Percentiles rank a stretch among this genome's conserved stretches.
Conservation (phyloP, 2,113 vertebrate species). For the Pandion haliaetus region DNA sequence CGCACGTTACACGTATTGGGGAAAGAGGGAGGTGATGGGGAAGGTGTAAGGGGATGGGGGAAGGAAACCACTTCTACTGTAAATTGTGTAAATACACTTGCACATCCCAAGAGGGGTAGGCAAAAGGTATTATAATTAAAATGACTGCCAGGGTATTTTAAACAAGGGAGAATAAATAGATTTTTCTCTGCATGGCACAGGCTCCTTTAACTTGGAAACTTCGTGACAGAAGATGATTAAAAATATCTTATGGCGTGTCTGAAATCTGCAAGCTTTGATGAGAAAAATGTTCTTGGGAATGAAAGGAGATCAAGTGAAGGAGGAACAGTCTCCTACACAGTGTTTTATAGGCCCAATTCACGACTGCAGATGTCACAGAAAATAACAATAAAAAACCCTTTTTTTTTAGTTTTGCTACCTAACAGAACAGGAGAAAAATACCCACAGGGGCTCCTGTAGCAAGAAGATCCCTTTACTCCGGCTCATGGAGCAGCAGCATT, state of each 20-base stretch:
- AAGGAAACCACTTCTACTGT: constrained; percentile 17
- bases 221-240: constrained; percentile 69
- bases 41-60: background rate
- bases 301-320: constrained; percentile 55
- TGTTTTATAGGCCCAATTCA: constrained; percentile 40
- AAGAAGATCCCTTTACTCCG: background rate
- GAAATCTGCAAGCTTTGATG: constrained; percentile 57
- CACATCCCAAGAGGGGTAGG: constrained; percentile 12
- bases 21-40: background rate
- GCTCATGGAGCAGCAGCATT: background rate
- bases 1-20: background rate
- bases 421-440: background rate
- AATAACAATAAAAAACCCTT: constrained; percentile 5
- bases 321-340: constrained; percentile 60
- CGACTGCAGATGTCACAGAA: constrained; percentile 31
- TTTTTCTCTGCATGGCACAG: constrained; percentile 15
- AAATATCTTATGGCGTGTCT: constrained; percentile 64
- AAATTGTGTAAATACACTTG: constrained; percentile 31
- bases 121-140: constrained; percentile 39
- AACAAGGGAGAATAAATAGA: constrained; percentile 62
- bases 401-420: background rate
- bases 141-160: constrained; percentile 52
- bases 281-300: constrained; percentile 57
- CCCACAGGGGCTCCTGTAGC: background rate
- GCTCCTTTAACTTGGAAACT: constrained; percentile 56